phyloP scores from a whole-genome alignment of 2,888 invertebrate genomes.

The Laspeyria flexula region DNA sequence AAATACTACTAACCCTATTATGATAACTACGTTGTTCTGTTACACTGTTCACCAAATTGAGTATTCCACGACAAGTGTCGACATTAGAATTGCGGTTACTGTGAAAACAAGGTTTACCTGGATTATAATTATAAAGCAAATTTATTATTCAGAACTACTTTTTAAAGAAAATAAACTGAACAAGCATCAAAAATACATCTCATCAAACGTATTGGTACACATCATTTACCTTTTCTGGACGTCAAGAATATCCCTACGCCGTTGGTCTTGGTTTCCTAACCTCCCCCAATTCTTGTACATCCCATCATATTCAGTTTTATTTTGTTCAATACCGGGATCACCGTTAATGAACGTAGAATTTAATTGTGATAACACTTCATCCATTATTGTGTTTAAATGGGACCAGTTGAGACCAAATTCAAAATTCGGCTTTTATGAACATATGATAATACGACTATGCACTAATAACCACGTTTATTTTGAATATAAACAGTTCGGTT shows the following conservation, averaged over 20 bases:
- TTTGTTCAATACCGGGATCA: constrained; percentile 30
- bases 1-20: neutral
- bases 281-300: constrained; percentile 77
- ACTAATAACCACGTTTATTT: neutral
- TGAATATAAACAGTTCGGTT: neutral
- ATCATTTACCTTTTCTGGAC: constrained; percentile 84
- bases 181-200: too few species aligned
- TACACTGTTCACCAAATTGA: constrained; percentile 68
- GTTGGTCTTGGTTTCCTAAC: constrained; percentile 77
- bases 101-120: constrained; percentile 40
- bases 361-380: constrained; percentile 65
- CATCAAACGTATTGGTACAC: too few species aligned
- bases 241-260: constrained; percentile 83
- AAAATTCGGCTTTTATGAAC: neutral
- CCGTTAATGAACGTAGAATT: constrained; percentile 45
- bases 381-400: constrained; percentile 59
- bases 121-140: neutral
- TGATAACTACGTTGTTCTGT: constrained; percentile 30
- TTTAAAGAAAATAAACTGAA: neutral
- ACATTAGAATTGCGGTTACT: constrained; percentile 79
- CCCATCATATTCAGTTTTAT: constrained; percentile 52
- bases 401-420: neutral
- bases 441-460: neutral
- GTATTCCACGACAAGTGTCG: constrained; percentile 83
- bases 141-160: neutral